These are phyloP conservation scores for Prolemur simus DNA, from an alignment of 2,113 vertebrate species.

Conservation along the genomic window DNA sequence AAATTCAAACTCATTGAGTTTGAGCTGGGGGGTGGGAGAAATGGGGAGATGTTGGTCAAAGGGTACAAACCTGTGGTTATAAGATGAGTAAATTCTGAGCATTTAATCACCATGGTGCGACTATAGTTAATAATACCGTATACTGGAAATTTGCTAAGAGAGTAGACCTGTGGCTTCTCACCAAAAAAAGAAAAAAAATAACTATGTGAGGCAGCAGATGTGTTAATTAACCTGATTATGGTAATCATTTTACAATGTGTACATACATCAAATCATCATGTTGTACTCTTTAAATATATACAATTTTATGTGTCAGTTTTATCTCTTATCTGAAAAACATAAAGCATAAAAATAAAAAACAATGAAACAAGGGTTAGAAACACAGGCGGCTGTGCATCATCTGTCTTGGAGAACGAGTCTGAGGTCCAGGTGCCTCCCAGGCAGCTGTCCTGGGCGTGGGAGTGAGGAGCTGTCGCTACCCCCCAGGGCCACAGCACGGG, in stretches of 20 bases:
- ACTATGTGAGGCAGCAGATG: background rate
- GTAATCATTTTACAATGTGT: background rate
- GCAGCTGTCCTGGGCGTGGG: fast-evolving
- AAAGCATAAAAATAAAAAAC: background rate
- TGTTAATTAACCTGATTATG: background rate
- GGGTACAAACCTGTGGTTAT: background rate
- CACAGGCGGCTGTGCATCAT: fast-evolving
- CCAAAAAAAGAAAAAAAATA: background rate
- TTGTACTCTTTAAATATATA: background rate
- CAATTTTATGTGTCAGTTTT: background rate
- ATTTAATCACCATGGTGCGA: background rate
- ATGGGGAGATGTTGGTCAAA: background rate
- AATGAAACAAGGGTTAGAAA: background rate
- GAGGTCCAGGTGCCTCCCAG: background rate
- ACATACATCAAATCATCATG: background rate
- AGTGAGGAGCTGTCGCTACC: background rate
- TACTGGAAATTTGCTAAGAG: background rate
- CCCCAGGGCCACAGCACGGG: background rate
- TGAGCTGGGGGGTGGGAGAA: background rate
- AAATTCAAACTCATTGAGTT: background rate
- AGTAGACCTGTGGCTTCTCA: background rate
- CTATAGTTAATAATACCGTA: background rate
- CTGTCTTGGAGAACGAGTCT: background rate
- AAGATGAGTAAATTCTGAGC: background rate
- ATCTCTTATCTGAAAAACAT: background rate